phyloP scores from a whole-genome alignment of 2,888 invertebrate genomes.

The Pammene aurita region DNA sequence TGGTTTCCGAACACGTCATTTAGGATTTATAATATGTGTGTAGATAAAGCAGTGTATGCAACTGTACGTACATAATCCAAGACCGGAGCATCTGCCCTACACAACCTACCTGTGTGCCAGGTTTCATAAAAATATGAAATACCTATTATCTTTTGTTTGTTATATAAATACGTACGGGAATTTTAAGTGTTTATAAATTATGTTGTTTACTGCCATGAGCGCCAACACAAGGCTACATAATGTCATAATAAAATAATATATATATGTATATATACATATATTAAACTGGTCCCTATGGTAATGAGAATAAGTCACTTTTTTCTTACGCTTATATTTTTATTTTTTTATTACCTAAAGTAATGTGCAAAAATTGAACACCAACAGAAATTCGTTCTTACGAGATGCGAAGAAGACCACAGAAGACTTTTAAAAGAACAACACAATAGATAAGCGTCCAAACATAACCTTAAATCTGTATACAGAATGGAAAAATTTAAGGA shows the following conservation, averaged over 20 bases:
- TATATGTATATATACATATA: too few species aligned
- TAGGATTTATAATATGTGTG: too few species aligned
- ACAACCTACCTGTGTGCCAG: too few species aligned
- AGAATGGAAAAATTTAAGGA: too few species aligned
- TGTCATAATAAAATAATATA: too few species aligned
- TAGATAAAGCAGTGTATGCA: too few species aligned
- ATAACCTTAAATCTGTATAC: not conserved
- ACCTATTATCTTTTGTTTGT: slow-evolving; percentile 11
- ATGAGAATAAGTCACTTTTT: too few species aligned
- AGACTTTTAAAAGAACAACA: slow-evolving; percentile 9
- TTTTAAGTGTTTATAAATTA: not conserved
- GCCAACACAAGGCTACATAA: too few species aligned
- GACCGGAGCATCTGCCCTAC: too few species aligned
- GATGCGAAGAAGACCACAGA: slow-evolving; percentile 28
- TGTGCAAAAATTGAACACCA: slow-evolving; percentile 3
- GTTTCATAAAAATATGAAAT: not conserved
- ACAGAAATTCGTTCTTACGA: slow-evolving; percentile 35
- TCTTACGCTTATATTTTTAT: not conserved
- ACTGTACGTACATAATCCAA: too few species aligned
- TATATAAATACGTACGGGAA: not conserved
- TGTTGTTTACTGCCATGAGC: not conserved
- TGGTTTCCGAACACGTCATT: too few species aligned
- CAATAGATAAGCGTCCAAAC: not conserved
- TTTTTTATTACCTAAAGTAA: not conserved
- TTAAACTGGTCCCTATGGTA: too few species aligned